Percentiles rank a stretch among this genome's conserved stretches.
Evolutionary conservation across 2,888 invertebrate genomes (phyloP).

Genomic region (Chrysodeixis includens): DNA sequence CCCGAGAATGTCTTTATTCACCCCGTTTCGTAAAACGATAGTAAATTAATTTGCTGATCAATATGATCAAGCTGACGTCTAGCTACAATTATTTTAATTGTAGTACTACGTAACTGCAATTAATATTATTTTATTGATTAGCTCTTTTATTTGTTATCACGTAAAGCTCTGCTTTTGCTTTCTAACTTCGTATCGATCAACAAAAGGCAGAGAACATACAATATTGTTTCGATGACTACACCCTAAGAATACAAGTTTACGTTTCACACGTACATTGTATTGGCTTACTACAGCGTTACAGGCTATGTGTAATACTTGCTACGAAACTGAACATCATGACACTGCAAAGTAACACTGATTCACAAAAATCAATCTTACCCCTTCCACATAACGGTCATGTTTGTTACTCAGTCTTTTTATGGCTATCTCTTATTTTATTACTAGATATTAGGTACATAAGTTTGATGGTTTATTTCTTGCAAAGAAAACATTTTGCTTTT

Average conservation of each 20-base stretch:
- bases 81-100: too few species aligned
- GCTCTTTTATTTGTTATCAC: too few species aligned
- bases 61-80: too few species aligned
- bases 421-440: neutral
- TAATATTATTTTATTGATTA: too few species aligned
- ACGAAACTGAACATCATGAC: neutral
- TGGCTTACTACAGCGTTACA: neutral
- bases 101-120: too few species aligned
- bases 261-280: conserved; percentile 19
- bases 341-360: neutral
- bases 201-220: neutral
- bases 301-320: neutral
- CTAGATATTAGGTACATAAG: neutral
- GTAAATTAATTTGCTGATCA: too few species aligned
- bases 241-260: conserved; percentile 24
- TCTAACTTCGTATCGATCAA: neutral
- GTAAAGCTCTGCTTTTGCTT: too few species aligned
- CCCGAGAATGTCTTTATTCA: too few species aligned
- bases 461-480: neutral
- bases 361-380: neutral
- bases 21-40: too few species aligned
- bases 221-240: neutral
- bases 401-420: neutral
- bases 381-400: neutral
- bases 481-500: conserved; percentile 1